A percentile compares a stretch with the other conserved stretches of the same genome.
These are phyloP conservation scores for zebrafish (Danio rerio) DNA, from an alignment of 2,113 vertebrate genomes.

Conservation along the genomic window GRCz12tu NC_133186.1:26537501-26538000, in stretches of 20 bases:
- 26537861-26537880: slow-evolving; percentile 16
- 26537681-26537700: not conserved
- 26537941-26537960: not conserved
- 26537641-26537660: not conserved
- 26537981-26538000: no score
- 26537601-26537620: not conserved
- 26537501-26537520: not conserved
- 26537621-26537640: not conserved
- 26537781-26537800: not conserved
- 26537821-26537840: not conserved
- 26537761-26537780: not conserved
- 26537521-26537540: not conserved
- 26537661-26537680: slow-evolving; percentile 10
- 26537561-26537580: not conserved
- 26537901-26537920: not conserved
- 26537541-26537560: not conserved
- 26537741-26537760: not conserved
- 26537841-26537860: not conserved
- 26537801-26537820: not conserved
- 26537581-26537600: not conserved
- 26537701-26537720: not conserved
- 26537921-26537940: not conserved
- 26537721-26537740: not conserved
- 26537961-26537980: not conserved
- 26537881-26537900: not conserved